phyloP scores from a whole-genome alignment of 2,888 invertebrate genomes.

The Acanthosepion pharaonis region DNA sequence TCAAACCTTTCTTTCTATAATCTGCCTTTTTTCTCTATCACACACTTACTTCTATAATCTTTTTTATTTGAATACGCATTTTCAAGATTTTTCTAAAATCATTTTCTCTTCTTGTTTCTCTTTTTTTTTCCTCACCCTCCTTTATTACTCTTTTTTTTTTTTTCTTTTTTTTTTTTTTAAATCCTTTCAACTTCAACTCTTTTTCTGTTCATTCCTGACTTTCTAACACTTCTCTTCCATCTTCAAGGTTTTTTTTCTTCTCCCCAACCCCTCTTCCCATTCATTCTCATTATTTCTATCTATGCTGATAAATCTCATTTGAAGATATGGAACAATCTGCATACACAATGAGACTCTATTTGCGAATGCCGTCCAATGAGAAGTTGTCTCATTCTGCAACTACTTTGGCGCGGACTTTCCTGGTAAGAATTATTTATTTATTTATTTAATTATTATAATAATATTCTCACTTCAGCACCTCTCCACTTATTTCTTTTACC shows the following conservation, averaged over 20 bases:
- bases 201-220: not conserved
- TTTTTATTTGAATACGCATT: not conserved
- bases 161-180: not conserved
- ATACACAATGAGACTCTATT: not conserved
- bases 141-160: not conserved
- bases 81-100: not conserved
- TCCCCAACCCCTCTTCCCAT: not conserved
- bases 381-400: constrained; percentile 18
- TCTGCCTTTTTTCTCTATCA: not conserved
- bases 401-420: constrained; percentile 33
- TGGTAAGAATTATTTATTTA: not conserved
- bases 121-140: not conserved
- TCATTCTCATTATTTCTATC: not conserved
- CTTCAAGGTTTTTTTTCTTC: not conserved
- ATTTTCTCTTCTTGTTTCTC: not conserved
- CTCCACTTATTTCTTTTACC: too few species aligned
- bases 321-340: constrained; percentile 9
- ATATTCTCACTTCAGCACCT: not conserved
- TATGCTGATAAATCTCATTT: not conserved
- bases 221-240: not conserved
- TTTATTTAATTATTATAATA: not conserved
- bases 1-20: not conserved
- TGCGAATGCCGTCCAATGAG: constrained; percentile 13
- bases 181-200: not conserved
- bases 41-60: not conserved